These are phyloP conservation scores for Myiotriccus ornatus DNA, from an alignment of 2,797 vertebrate genomes.

Conservation along the genomic window DNA sequence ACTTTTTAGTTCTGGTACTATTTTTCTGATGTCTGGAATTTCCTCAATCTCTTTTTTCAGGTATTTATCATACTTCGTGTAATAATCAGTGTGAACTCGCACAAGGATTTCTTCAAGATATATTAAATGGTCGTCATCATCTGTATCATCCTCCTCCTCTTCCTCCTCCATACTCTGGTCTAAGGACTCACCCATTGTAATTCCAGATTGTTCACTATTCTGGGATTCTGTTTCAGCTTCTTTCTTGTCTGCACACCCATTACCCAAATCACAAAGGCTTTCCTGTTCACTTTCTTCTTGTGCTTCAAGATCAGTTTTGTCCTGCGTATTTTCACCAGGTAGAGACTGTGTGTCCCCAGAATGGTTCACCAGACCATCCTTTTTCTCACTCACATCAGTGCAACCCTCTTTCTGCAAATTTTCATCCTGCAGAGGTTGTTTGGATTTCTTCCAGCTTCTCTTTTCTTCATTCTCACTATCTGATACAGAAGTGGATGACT, in stretches of 20 bases:
- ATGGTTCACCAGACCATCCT: conserved; percentile 28
- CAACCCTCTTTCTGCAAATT: conserved; percentile 21
- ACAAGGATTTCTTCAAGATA: conserved; percentile 94
- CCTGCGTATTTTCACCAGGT: neutral
- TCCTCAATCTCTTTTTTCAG: conserved; percentile 80
- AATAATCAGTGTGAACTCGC: conserved; percentile 91
- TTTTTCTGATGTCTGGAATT: conserved; percentile 90
- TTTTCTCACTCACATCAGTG: neutral
- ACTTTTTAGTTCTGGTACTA: conserved; percentile 92
- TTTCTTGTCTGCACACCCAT: conserved; percentile 85
- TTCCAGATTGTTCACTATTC: conserved; percentile 93
- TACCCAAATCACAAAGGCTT: conserved; percentile 82
- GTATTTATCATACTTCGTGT: conserved; percentile 85
- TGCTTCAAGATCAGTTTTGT: conserved; percentile 64
- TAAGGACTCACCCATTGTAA: conserved; percentile 91
- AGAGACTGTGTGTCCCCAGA: conserved; percentile 41
- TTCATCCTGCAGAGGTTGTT: conserved; percentile 6
- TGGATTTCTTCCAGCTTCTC: conserved; percentile 60
- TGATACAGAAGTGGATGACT: conserved; percentile 65
- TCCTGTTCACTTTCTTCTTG: conserved; percentile 78
- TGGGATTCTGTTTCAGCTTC: conserved; percentile 95
- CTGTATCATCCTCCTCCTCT: conserved; percentile 84
- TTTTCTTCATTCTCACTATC: conserved; percentile 71
- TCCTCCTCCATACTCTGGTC: conserved; percentile 93
- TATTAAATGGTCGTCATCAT: conserved; percentile 92